Evolutionary conservation across 2,888 invertebrate genomes (phyloP), one percentile per base, ranked within the genome.

Genomic region (Oligia fasciuncula): DNA sequence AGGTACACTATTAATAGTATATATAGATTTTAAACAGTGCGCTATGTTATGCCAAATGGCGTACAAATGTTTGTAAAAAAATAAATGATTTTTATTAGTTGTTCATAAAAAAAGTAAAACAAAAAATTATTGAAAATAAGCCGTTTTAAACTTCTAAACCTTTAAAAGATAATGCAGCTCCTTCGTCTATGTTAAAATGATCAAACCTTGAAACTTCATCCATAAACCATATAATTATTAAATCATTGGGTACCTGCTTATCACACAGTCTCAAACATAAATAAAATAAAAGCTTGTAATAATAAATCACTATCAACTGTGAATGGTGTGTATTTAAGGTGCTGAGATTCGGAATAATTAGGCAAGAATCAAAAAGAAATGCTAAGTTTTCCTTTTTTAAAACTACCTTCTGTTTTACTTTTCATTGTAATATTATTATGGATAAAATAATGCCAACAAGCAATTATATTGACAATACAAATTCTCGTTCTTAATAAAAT

Each of bases 381-480:
- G 8, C 2, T 4, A 40, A 40, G 3, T 8, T 57, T n/a, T 57
- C 8, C 5, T 40, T 70, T 54, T 8, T 5, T 51, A 23, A 14
- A 54, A 70, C 14, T 4, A 13, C 8, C 4, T 51, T 13, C 13
- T 23, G 8, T 54, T 54, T 57, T 70, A 57, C 9, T 40, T 70
- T 40, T n/a, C 17, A 70, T 6, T 14, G 14, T 54, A 54, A 9
- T 51, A 13, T 14, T 23, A 40, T 23, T 54, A 40, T 40, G 13
- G 4, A 40, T 14, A 65, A 14, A 49, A 49, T 57, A 65, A 51
- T 63, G 14, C 49, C 23, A 63, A 40, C 23, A 71, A 66, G 4
- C 49, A 49, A 51, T 51, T 80, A 35, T 60, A 43, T 14, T 43
- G 60, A 35, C 68, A 79, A 51, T 14, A 71, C 54, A 63, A 65